These are phyloP conservation scores for Pteria penguin DNA, from an alignment of 2,888 invertebrate genomes.

Conservation along the genomic window DNA sequence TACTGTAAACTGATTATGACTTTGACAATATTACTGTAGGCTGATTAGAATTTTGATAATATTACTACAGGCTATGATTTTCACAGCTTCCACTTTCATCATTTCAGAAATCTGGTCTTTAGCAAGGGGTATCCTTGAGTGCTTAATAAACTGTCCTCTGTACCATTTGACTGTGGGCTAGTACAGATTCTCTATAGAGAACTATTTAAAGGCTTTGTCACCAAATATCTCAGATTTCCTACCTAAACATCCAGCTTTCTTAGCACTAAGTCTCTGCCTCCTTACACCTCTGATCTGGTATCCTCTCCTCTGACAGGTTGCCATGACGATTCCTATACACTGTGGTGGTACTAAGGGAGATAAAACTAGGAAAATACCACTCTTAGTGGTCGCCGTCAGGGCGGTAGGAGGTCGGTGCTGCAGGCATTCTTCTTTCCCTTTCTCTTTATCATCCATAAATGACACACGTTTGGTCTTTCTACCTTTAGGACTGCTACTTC, in stretches of 20 bases:
- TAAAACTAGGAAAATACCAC: conserved; percentile 71
- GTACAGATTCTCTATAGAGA: too few species aligned
- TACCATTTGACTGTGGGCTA: too few species aligned
- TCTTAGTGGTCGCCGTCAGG: conserved; percentile 67
- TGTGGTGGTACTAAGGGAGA: conserved; percentile 73
- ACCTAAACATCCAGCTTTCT: conserved; percentile 70
- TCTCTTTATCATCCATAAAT: conserved; percentile 45
- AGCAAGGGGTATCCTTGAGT: too few species aligned
- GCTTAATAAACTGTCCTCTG: too few species aligned
- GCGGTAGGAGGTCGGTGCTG: conserved; percentile 66
- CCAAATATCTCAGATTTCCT: conserved; percentile 39
- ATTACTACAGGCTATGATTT: too few species aligned
- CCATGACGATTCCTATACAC: conserved; percentile 71
- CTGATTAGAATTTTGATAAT: too few species aligned
- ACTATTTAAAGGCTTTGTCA: too few species aligned
- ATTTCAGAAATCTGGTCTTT: too few species aligned
- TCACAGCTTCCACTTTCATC: too few species aligned
- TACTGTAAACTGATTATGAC: too few species aligned
- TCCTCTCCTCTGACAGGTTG: conserved; percentile 71
- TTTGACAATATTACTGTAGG: too few species aligned
- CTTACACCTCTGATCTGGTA: conserved; percentile 73
- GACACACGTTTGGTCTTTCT: conserved; percentile 63
- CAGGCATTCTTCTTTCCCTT: conserved; percentile 31
- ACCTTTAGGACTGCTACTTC: conserved; percentile 64
- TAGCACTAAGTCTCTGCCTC: conserved; percentile 63